Evolutionary conservation across 2,797 vertebrate species (phyloP).

Genomic region (Oreonectes daqikongensis): DNA sequence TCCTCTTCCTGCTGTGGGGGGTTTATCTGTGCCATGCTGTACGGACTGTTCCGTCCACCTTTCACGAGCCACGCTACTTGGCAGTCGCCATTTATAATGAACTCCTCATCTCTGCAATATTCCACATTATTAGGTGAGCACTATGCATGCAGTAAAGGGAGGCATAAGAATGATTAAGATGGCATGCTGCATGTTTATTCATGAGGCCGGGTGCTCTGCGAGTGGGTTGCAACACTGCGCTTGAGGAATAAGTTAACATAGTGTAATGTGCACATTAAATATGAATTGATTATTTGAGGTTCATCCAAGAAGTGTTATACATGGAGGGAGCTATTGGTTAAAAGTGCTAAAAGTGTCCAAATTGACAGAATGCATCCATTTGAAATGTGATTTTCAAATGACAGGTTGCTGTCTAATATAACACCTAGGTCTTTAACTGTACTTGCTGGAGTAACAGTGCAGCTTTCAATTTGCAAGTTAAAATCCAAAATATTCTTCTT

Average conservation of each 20-base stretch:
- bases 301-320: neutral
- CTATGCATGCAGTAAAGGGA: neutral
- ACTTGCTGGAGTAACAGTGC: too few species aligned
- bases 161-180: neutral
- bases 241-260: slow-evolving; percentile 7
- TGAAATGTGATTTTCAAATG: too few species aligned
- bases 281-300: neutral
- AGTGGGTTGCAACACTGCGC: slow-evolving; percentile 1
- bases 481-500: too few species aligned
- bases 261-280: neutral
- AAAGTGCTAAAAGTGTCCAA: neutral
- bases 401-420: too few species aligned
- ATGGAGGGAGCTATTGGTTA: neutral
- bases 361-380: too few species aligned
- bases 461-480: too few species aligned
- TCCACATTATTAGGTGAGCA: slow-evolving; percentile 93
- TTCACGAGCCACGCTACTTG: slow-evolving; percentile 98
- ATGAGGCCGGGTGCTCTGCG: slow-evolving; percentile 7
- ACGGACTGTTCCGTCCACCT: slow-evolving; percentile 93
- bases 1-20: slow-evolving; percentile 97
- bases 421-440: too few species aligned
- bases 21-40: slow-evolving; percentile 98
- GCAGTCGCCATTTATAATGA: slow-evolving; percentile 96
- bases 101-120: slow-evolving; percentile 94
- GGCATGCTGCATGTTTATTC: neutral